Base-by-base conservation (phyloP, 2,888 invertebrate species). In the Cryptophagus acutangulus region DNA sequence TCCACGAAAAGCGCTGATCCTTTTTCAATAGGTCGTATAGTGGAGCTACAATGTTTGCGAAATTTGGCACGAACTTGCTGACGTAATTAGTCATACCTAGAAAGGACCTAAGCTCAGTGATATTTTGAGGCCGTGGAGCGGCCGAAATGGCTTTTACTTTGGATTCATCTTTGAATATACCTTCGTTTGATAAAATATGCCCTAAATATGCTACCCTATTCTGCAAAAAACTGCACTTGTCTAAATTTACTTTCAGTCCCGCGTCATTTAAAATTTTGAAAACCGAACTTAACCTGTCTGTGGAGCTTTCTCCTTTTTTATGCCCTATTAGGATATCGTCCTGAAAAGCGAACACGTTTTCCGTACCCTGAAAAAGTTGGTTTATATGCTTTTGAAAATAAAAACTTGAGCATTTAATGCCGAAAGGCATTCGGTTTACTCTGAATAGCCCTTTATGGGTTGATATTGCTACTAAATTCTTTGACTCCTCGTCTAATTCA, bases 301-400 rank as follows among this genome's bases (percentile, higher is more conserved):
- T 6, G 16, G 13, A 28, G 33, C 34, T 6, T 26, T 31, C 16
- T n/a, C 15, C 8, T 31, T 33, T 36, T 33, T 30, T 13, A 15
- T 30, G 17, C 8, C 26, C 26, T 18, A 41, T 8, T 9, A 25
- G 20, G 17, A 41, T 41, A 9, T 41, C 41, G 16, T 36, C 40
- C 1, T 31, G 31, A 24, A 9, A 42, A 46, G 47, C 49, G 15
- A 42, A 56, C 12, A 54, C 51, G 2, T 46, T 52, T 2, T 53
- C 46, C 1, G 59, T 42, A 6, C 57, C 62, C 26, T 40, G 38
- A n/a, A 67, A 38, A 17, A 62, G 41, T 29, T 51, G 41, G 41
- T 67, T 66, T 29, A 65, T 47, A 9, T 51, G 49, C n/a, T n/a
- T n/a, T n/a, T n/a, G n/a, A n/a, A n/a, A n/a, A n/a, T n/a, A n/a